These are phyloP conservation scores for Ectemnius lituratus DNA, from an alignment of 2,888 invertebrate genomes.

Conservation along the genomic window DNA sequence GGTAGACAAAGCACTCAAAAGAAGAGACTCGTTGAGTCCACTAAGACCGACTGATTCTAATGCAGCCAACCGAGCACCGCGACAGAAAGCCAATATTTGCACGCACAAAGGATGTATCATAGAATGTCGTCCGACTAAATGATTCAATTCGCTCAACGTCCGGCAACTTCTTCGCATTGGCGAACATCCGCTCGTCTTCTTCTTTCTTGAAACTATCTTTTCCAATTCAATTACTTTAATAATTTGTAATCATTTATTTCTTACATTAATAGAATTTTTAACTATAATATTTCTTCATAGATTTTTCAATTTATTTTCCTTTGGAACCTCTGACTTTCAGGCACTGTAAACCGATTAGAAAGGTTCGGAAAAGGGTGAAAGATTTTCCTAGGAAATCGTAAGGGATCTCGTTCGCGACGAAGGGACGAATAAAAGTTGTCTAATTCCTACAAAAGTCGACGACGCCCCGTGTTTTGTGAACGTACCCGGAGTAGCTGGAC, in stretches of 20 bases:
- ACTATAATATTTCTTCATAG: too few relatives aligned
- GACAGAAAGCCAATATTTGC: slow-evolving; percentile 75
- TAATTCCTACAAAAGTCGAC: slow-evolving; percentile 68
- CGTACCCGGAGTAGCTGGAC: slow-evolving; percentile 52
- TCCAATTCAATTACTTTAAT: too few relatives aligned
- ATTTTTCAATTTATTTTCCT: background rate
- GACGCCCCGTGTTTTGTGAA: slow-evolving; percentile 64
- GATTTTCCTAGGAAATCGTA: slow-evolving; percentile 33
- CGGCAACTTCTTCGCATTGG: slow-evolving; percentile 61
- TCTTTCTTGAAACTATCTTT: too few relatives aligned
- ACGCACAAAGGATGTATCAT: slow-evolving; percentile 76
- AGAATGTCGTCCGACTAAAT: slow-evolving; percentile 75
- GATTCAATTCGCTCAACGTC: slow-evolving; percentile 76
- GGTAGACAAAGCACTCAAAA: slow-evolving; percentile 72
- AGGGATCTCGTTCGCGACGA: slow-evolving; percentile 38
- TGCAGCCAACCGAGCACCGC: slow-evolving; percentile 64
- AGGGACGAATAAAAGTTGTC: slow-evolving; percentile 56
- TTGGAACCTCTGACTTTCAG: slow-evolving; percentile 20
- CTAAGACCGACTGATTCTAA: slow-evolving; percentile 68
- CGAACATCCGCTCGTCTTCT: slow-evolving; percentile 22
- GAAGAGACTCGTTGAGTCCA: slow-evolving; percentile 68
- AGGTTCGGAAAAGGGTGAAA: slow-evolving; percentile 9
- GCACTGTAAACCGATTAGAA: slow-evolving; percentile 16
- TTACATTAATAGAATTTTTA: too few relatives aligned
- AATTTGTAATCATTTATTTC: too few relatives aligned